Base-by-base conservation (phyloP, 2,888 invertebrate species). In the Ornithoptera alexandrae region DNA sequence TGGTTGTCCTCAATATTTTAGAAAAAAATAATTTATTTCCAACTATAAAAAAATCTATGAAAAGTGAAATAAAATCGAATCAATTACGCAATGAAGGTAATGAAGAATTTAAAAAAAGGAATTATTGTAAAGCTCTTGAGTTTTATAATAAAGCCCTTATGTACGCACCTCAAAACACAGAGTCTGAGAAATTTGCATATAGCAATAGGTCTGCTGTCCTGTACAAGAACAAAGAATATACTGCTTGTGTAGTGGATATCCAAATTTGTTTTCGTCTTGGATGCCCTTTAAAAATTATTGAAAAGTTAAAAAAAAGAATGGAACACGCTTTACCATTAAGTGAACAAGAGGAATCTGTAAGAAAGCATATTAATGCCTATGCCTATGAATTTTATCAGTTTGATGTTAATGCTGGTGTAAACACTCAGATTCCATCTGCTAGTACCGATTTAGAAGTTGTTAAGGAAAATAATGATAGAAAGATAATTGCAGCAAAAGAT, bases 141-240 rank as follows among this genome's bases (percentile, higher is more conserved):
- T 57, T 20, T 15, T 82, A 81, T 64, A 81, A 82, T 59, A 72
- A 71, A 68, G 81, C 82, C 1, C 65, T 81, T 2, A 56, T 75
- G 42, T 74, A 53, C 64, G 82, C 83, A 7, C 81, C 82, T 4
- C 72, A 73, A 6, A 60, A 74, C 58, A 78, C 81, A 0, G 68
- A 53, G 24, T 72, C 74, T 12, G 70, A 81, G 72, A 72, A 72
- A 67, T 63, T 79, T 10, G 82, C 78, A 1, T 78, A 76, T 59
- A 77, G 78, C 65, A 79, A 79, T 57, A 76, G 81, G 74, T 82
- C 83, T 46, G 78, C 75, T 0, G 50, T 80, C 18, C 70, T 81
- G 2, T 68, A 65, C 2, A 73, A 72, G 24, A 18, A 72, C 4
- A 59, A 73, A 17, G 69, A 67, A 10, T 77, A 69, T 42, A 39